These are phyloP conservation scores for Caradrina clavipalpis DNA, from an alignment of 2,888 invertebrate species.

Conservation along the genomic window DNA sequence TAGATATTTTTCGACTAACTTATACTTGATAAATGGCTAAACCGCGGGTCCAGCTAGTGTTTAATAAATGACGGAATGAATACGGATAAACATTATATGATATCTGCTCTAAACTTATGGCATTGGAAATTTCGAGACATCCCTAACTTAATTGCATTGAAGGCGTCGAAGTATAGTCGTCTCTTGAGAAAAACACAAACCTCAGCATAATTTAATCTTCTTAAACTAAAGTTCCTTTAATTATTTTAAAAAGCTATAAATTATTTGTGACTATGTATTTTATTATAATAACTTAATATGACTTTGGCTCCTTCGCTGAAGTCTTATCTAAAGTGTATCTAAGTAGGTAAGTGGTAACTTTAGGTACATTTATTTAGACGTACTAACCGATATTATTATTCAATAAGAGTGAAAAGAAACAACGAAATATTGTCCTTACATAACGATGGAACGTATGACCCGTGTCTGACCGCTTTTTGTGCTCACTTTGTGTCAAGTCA, in stretches of 20 bases:
- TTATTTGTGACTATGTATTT: neutral
- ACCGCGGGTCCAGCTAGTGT: neutral
- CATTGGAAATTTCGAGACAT: slow-evolving; percentile 10
- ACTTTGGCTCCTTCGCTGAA: neutral
- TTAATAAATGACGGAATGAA: neutral
- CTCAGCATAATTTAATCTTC: slow-evolving; percentile 2
- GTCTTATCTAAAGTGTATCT: neutral
- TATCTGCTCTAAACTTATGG: slow-evolving; percentile 32
- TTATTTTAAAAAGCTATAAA: neutral
- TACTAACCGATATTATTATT: slow-evolving; percentile 28
- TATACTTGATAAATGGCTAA: neutral
- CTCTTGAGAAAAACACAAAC: slow-evolving; percentile 28
- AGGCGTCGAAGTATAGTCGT: slow-evolving; percentile 29
- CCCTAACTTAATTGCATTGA: slow-evolving; percentile 16
- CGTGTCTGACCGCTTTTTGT: slow-evolving; percentile 62
- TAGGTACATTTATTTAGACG: slow-evolving; percentile 1
- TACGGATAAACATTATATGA: slow-evolving; percentile 17
- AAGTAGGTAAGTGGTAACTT: neutral
- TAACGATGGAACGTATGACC: slow-evolving; percentile 61
- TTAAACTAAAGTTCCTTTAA: neutral
- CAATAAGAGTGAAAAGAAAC: slow-evolving; percentile 52
- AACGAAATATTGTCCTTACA: slow-evolving; percentile 58
- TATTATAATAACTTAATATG: neutral
- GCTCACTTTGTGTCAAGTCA: slow-evolving; percentile 70
- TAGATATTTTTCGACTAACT: neutral